These are phyloP conservation scores for Pollimyrus isidori DNA, from an alignment of 2,113 vertebrate genomes.

Conservation along the genomic window DNA sequence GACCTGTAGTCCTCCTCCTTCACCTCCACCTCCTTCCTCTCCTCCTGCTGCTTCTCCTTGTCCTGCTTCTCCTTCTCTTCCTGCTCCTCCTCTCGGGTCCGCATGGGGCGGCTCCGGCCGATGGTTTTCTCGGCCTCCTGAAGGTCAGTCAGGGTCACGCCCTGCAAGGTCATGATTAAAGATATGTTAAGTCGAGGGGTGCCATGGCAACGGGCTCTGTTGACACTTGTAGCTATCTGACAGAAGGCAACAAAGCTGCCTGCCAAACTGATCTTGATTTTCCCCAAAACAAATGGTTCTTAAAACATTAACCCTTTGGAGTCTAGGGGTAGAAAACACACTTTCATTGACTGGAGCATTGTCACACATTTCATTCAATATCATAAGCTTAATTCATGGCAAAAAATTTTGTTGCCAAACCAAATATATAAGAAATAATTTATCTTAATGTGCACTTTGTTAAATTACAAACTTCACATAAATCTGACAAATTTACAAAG, in stretches of 20 bases:
- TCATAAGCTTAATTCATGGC: too few relatives aligned
- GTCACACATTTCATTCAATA: too few relatives aligned
- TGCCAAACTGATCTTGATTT: not conserved
- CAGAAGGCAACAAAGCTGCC: not conserved
- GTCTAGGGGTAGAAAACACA: too few relatives aligned
- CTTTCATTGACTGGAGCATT: too few relatives aligned
- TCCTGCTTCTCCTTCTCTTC: slow-evolving; percentile 88
- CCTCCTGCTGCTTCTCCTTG: slow-evolving; percentile 88
- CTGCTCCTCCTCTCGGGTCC: slow-evolving; percentile 84
- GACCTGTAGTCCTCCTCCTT: slow-evolving; percentile 91
- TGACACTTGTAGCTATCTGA: not conserved
- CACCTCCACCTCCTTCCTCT: slow-evolving; percentile 83
- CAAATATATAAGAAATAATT: too few relatives aligned
- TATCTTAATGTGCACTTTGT: too few relatives aligned
- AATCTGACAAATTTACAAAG: too few relatives aligned
- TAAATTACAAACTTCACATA: too few relatives aligned
- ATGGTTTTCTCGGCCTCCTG: slow-evolving; percentile 98
- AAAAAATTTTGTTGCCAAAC: too few relatives aligned
- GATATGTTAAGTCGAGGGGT: not conserved
- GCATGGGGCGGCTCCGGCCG: slow-evolving; percentile 72
- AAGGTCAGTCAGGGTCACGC: slow-evolving; percentile 92
- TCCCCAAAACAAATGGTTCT: not conserved
- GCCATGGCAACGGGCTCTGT: too few relatives aligned
- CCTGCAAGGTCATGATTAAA: slow-evolving; percentile 54
- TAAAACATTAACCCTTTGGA: not conserved